Conservation (phyloP, 2,797 vertebrate species). For the Falco berigora region DNA sequence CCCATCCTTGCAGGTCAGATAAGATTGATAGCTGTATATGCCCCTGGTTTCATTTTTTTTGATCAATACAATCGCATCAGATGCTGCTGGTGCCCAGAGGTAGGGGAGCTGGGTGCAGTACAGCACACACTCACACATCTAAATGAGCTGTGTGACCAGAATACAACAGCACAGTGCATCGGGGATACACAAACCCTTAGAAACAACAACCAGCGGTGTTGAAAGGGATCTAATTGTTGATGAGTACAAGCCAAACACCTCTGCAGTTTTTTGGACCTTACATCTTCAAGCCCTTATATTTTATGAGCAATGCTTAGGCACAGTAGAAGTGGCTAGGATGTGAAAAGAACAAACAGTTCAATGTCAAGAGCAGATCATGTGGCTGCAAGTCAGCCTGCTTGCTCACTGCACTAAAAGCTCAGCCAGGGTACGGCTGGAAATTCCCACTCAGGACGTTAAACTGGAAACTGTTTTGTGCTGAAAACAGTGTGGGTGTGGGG, state of each 20-base stretch:
- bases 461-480: background rate
- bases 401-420: background rate
- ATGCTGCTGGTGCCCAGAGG: background rate
- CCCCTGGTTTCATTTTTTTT: background rate
- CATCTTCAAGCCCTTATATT: background rate
- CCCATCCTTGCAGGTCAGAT: background rate
- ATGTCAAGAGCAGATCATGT: conserved; percentile 50
- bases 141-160: background rate
- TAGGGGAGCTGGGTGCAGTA: background rate
- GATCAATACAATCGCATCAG: background rate
- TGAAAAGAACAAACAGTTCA: conserved; percentile 56
- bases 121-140: accelerated
- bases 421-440: conserved; percentile 24
- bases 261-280: background rate
- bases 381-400: conserved; percentile 34
- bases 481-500: background rate
- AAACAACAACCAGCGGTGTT: background rate
- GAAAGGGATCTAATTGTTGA: background rate
- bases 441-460: background rate
- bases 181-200: background rate
- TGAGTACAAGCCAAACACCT: background rate
- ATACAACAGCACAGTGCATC: accelerated
- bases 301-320: background rate
- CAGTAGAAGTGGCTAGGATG: background rate
- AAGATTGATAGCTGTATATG: background rate